A percentile compares a stretch with the other conserved stretches of the same genome.
These are phyloP conservation scores for Zhuqinia jingwanae DNA, from an alignment of 2,888 invertebrate species.

Conservation along the genomic window DNA sequence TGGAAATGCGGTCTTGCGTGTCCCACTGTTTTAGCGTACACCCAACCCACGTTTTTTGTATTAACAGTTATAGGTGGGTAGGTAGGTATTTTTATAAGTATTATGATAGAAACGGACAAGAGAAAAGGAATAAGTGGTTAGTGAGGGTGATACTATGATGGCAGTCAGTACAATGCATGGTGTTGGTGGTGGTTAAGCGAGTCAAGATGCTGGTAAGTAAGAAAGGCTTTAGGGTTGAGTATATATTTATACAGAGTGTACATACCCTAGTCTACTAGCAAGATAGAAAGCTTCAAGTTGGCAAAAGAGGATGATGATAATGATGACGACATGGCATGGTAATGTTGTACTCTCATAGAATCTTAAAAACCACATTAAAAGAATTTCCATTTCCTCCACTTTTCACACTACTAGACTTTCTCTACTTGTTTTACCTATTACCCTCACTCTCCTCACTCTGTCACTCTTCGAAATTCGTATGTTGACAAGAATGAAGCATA, in stretches of 20 bases:
- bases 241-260: no score
- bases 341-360: conserved; percentile 54
- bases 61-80: no score
- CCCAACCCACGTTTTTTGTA: no score
- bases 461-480: neutral
- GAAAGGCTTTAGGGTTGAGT: neutral
- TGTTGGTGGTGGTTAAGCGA: conserved; percentile 4
- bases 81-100: no score
- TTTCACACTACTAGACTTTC: neutral
- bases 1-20: conserved; percentile 10
- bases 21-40: neutral
- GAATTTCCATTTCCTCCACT: conserved; percentile 58
- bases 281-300: neutral
- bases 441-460: neutral
- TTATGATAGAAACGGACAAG: neutral
- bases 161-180: neutral
- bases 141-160: neutral
- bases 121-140: conserved; percentile 4
- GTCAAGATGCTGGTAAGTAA: neutral
- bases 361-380: conserved; percentile 68
- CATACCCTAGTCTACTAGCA: no score
- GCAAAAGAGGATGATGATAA: conserved; percentile 7
- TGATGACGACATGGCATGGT: conserved; percentile 30
- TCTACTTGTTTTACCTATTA: neutral
- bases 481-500: neutral